phyloP scores from a whole-genome alignment of 2,113 vertebrate genomes.

The Gopherus evgoodei region DNA sequence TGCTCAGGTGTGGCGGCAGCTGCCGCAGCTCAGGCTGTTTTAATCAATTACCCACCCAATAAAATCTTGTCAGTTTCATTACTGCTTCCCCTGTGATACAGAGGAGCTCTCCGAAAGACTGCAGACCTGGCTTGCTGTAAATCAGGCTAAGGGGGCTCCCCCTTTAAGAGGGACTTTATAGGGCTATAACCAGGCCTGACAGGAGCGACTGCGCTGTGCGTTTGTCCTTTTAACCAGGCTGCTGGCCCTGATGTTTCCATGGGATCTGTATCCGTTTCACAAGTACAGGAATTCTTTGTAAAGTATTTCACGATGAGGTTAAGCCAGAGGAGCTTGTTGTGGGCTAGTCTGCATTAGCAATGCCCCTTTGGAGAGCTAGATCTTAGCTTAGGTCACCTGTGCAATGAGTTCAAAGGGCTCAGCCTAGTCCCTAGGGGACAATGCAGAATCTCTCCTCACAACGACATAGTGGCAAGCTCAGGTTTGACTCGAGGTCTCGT shows the following conservation, averaged over 20 bases:
- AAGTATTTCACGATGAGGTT: neutral
- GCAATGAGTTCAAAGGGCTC: neutral
- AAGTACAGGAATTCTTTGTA: neutral
- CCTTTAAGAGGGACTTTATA: rapidly evolving
- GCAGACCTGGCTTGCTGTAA: neutral
- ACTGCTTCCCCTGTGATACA: neutral
- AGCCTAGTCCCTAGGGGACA: neutral
- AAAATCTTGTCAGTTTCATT: neutral
- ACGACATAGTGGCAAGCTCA: neutral
- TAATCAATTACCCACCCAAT: neutral
- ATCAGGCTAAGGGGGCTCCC: rapidly evolving
- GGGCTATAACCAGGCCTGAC: neutral
- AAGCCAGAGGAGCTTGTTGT: neutral
- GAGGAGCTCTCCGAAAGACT: neutral
- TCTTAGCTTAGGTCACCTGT: neutral
- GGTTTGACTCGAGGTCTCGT: neutral
- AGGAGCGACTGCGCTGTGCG: rapidly evolving
- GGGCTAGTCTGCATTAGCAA: rapidly evolving
- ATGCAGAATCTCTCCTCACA: neutral
- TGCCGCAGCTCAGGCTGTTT: rapidly evolving
- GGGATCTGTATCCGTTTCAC: neutral
- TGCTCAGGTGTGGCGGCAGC: neutral
- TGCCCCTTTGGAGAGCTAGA: neutral
- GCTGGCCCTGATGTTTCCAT: rapidly evolving
- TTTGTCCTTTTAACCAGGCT: neutral